Base-by-base conservation (phyloP, 2,113 vertebrate species). In the Phainopepla nitens region DNA sequence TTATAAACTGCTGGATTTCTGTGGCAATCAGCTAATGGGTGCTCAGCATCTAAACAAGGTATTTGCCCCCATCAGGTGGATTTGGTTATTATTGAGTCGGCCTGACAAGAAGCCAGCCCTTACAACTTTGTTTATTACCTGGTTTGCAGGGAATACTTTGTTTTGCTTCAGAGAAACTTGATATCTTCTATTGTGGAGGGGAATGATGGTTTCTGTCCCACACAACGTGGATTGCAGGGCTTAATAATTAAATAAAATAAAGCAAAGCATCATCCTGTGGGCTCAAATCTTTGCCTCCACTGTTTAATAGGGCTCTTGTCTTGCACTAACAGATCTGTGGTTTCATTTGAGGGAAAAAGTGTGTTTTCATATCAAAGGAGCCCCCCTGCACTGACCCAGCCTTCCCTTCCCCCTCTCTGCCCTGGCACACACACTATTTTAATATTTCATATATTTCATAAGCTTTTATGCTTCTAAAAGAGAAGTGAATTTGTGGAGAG, bases 401-500 rank as follows among this genome's bases (percentile, higher is more conserved):
- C 81, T 76, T 94, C 84, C 92, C 41, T 94, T 71, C 82, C 86
- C 87, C 76, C 69, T 80, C 81, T 39, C 91, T 84, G 90, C 87
- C 93, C 93, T 25, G 11, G 87, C 92, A 91, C 95, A 97, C 81
- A 75, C 1, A 56, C 86, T 91, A 75, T 97, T 98, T 97, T 96
- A 97, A 97, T 94, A 92, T 97, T 97, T 96, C 95, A 96, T 97
- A 96, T 95, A 96, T 97, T 97, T 96, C 96, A 91, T 96, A 97
- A 95, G 95, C 93, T 97, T 97, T 96, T 97, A 96, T 97, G 96
- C 93, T 94, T 97, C 89, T 97, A 97, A 98, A 98, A 96, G 96
- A 96, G 95, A 97, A 97, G 90, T 97, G 94, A 98, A 97, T 98
- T 97, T 97, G 94, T 90, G 88, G 97, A 98, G 95, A 97, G 89